Evolutionary conservation across 92 coral and sea anemone genomes (phyloP).

Genomic region (Epizoanthus scotinus): DNA sequence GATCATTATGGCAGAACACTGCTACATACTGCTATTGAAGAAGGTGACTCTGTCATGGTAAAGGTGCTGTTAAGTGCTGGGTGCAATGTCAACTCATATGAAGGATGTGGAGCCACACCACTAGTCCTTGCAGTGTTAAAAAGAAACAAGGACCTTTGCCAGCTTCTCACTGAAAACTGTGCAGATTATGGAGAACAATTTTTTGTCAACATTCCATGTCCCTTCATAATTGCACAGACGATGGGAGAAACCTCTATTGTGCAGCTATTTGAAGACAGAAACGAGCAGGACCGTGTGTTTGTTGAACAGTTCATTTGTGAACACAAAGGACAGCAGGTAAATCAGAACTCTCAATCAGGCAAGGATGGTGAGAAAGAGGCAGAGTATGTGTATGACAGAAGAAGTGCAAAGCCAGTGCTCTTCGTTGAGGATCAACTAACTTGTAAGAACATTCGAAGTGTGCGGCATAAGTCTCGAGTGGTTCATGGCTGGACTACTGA

Average conservation of each 20-base stretch:
- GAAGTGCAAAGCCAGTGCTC: neutral
- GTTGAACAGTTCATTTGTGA: neutral
- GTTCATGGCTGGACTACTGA: constrained; percentile 15
- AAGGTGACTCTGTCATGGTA: neutral
- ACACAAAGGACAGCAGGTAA: neutral
- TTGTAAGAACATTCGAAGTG: constrained; percentile 46
- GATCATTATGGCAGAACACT: constrained; percentile 23
- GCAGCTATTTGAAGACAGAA: neutral
- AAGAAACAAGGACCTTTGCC: neutral
- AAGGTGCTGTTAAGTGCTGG: neutral
- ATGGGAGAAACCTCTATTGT: neutral
- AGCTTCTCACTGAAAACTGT: neutral
- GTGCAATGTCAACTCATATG: neutral
- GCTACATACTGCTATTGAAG: constrained; percentile 32
- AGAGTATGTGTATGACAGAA: neutral
- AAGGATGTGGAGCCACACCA: constrained; percentile 2
- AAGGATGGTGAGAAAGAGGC: neutral
- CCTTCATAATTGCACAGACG: neutral
- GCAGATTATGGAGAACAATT: neutral
- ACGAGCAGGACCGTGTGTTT: neutral
- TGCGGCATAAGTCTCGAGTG: constrained; percentile 6
- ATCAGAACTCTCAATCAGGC: neutral
- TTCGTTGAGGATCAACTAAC: constrained; percentile 37
- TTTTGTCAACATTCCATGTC: neutral
- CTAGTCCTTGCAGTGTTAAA: neutral